A percentile compares a stretch with the other conserved stretches of the same genome.
Conservation (phyloP, 2,888 invertebrate species). For the Hyles lineata region DNA sequence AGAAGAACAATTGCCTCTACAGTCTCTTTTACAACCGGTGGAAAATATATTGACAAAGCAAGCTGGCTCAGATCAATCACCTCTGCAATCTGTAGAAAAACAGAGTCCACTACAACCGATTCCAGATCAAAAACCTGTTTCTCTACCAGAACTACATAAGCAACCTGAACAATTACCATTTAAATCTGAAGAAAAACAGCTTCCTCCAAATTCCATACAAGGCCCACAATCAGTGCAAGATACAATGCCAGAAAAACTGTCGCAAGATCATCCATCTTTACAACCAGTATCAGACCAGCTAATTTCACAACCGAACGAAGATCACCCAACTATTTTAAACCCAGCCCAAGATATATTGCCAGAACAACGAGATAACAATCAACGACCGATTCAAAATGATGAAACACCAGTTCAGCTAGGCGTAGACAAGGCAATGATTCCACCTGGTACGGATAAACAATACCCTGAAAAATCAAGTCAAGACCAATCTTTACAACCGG, state of each 20-base stretch:
- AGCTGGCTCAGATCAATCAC: too few relatives aligned
- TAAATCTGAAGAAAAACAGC: too few relatives aligned
- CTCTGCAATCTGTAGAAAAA: too few relatives aligned
- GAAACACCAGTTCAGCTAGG: not conserved
- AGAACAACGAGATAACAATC: not conserved
- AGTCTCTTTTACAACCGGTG: too few relatives aligned
- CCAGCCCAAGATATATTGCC: not conserved
- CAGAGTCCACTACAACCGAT: not conserved
- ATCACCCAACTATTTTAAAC: too few relatives aligned
- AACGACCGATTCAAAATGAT: too few relatives aligned
- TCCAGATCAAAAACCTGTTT: not conserved
- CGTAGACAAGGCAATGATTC: not conserved
- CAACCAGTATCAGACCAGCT: not conserved
- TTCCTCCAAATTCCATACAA: not conserved
- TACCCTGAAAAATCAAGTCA: not conserved
- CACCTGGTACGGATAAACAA: not conserved
- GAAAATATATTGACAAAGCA: too few relatives aligned
- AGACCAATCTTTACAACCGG: not conserved
- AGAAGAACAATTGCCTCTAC: not conserved
- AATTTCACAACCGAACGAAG: too few relatives aligned
- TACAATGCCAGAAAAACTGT: too few relatives aligned
- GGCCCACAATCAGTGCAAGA: too few relatives aligned
- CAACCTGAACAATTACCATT: too few relatives aligned
- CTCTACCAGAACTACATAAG: not conserved
- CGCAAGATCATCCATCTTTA: too few relatives aligned